Conservation (phyloP, 2,113 vertebrate genomes). For the Thalassoma bifasciatum region DNA sequence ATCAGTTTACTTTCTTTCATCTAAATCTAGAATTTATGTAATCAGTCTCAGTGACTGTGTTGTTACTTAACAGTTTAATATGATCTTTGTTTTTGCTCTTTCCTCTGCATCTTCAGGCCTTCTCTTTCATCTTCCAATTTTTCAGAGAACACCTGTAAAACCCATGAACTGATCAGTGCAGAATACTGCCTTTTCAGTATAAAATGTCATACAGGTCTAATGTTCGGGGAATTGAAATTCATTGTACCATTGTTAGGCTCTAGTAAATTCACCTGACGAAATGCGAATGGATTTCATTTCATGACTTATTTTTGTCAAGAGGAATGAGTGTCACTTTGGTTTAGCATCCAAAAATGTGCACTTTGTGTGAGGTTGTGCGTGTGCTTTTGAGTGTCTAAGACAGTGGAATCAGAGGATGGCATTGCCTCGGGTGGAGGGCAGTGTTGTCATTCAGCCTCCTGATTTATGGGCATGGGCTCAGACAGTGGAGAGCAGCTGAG, state of each 20-base stretch:
- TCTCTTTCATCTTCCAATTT: not conserved
- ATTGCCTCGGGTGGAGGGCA: conserved; percentile 43
- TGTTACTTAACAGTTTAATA: too few relatives aligned
- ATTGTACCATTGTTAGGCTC: not conserved
- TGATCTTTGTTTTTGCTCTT: not conserved
- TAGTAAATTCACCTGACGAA: conserved; percentile 39
- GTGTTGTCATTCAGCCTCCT: conserved; percentile 35
- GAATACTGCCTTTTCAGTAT: not conserved
- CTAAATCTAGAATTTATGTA: not conserved
- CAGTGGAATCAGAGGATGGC: conserved; percentile 26
- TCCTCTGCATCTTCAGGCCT: not conserved
- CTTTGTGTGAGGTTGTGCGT: conserved; percentile 12
- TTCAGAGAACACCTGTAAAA: not conserved
- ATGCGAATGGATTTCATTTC: conserved; percentile 40
- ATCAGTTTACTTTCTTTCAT: not conserved
- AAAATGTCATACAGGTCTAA: not conserved
- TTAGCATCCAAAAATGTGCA: conserved; percentile 47
- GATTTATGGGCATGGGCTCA: conserved; percentile 53
- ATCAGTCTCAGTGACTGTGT: not conserved
- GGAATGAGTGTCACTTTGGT: conserved; percentile 59
- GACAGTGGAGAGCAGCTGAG: conserved; percentile 63
- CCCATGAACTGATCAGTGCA: not conserved
- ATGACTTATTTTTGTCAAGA: conserved; percentile 47
- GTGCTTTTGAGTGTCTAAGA: conserved; percentile 10
- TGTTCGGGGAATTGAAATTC: not conserved